Percentiles rank a stretch among this genome's conserved stretches.
Evolutionary conservation across 2,797 vertebrate genomes (phyloP).

Genomic region (Lithobates sylvaticus): DNA sequence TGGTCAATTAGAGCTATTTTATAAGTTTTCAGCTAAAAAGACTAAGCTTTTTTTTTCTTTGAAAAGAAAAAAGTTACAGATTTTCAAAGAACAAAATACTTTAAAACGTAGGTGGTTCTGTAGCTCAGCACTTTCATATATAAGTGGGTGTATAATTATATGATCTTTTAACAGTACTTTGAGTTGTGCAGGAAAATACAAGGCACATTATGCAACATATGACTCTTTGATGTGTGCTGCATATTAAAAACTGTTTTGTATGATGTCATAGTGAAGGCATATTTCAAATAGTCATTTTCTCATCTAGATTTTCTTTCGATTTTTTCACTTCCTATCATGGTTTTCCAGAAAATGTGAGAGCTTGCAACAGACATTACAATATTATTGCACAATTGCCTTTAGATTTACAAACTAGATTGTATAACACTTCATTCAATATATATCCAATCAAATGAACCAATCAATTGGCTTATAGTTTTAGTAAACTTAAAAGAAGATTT

Average conservation of each 20-base stretch:
- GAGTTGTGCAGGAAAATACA: neutral
- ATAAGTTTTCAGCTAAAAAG: neutral
- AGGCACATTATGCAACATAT: conserved; percentile 1
- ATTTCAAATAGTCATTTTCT: neutral
- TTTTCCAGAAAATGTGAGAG: neutral
- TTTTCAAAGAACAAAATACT: conserved; percentile 1
- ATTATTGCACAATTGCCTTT: too few species aligned
- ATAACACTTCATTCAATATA: too few species aligned
- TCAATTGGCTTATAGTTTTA: too few species aligned
- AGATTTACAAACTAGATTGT: too few species aligned
- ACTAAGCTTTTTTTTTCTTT: neutral
- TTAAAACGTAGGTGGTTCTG: conserved; percentile 10
- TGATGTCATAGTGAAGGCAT: neutral
- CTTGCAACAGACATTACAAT: too few species aligned
- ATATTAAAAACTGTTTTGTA: neutral
- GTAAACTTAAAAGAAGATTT: too few species aligned
- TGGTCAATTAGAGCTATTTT: neutral
- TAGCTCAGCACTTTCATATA: neutral
- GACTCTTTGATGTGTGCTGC: neutral
- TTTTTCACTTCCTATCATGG: neutral
- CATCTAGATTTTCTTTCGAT: neutral
- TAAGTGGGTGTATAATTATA: conserved; percentile 33
- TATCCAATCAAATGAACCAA: too few species aligned
- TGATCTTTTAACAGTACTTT: neutral
- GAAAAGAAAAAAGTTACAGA: neutral